Percentiles rank a stretch among this genome's conserved stretches.
These are phyloP conservation scores for Aleadryas rufinucha DNA, from an alignment of 2,113 vertebrate species.

Conservation along the genomic window DNA sequence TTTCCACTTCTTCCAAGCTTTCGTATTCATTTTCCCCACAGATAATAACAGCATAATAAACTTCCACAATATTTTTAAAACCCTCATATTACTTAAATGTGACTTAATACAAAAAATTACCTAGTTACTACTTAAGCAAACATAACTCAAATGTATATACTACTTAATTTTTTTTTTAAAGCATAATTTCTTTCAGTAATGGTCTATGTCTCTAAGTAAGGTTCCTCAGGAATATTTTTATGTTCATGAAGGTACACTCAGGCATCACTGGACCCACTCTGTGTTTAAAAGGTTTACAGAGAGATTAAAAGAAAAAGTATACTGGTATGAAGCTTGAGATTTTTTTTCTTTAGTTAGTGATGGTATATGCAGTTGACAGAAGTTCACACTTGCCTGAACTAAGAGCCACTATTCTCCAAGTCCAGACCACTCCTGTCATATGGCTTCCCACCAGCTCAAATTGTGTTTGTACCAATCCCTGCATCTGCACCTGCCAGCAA, in stretches of 20 bases:
- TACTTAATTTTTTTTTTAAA: not conserved
- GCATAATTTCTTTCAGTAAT: not conserved
- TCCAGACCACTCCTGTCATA: not conserved
- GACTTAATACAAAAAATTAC: not conserved
- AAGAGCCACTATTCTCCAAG: not conserved
- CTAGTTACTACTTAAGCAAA: not conserved
- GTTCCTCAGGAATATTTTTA: not conserved
- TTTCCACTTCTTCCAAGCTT: not conserved
- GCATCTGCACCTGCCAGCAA: not conserved
- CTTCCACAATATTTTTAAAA: not conserved
- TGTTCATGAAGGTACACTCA: not conserved
- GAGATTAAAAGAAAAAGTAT: not conserved
- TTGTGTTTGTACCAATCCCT: not conserved
- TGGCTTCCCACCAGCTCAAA: not conserved
- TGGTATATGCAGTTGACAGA: not conserved
- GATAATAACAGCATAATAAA: not conserved
- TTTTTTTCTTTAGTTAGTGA: not conserved
- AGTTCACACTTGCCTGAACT: not conserved
- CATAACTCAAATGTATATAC: not conserved
- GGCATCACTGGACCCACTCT: not conserved
- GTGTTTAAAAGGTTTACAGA: not conserved
- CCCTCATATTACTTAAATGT: not conserved
- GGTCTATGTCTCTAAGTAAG: not conserved
- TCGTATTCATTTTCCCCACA: not conserved
- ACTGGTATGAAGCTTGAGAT: not conserved